A percentile compares a stretch with the other conserved stretches of the same genome.
Evolutionary conservation across 2,888 invertebrate species (phyloP).

Genomic region (Thecophora atra): DNA sequence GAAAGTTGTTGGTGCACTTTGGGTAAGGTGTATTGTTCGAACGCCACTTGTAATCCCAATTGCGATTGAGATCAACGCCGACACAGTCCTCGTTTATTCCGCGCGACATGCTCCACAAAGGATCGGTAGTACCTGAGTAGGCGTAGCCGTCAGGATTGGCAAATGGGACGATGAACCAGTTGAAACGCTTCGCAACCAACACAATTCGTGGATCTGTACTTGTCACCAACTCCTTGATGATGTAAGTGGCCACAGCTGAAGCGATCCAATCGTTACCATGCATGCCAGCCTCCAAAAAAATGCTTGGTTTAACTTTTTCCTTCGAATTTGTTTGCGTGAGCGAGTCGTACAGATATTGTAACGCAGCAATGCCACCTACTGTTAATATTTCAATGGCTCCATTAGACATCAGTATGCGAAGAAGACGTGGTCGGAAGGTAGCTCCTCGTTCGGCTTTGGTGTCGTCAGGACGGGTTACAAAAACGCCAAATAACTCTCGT

Average conservation of each 20-base stretch:
- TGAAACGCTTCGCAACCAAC: background rate
- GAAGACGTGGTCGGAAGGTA: no score
- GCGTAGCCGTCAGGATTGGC: conserved; percentile 4
- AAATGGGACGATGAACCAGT: background rate
- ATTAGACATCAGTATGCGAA: no score
- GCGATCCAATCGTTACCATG: no score
- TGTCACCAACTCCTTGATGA: background rate
- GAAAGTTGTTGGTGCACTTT: conserved; percentile 66
- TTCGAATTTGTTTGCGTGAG: background rate
- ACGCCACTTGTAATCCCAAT: conserved; percentile 44
- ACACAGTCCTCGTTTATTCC: background rate
- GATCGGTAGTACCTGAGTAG: background rate
- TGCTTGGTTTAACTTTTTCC: background rate
- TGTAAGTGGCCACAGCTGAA: no score
- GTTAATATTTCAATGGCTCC: no score
- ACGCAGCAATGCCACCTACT: no score
- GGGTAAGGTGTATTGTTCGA: conserved; percentile 47
- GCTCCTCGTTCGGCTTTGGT: no score
- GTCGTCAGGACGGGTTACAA: background rate
- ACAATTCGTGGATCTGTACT: background rate
- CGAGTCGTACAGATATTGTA: no score
- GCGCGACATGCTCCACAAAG: background rate
- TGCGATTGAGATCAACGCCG: conserved; percentile 2
- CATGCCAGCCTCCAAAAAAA: background rate
- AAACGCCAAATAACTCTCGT: background rate